Conservation (phyloP, 1,140 invertebrate species). For the Gryllus bimaculatus region DNA sequence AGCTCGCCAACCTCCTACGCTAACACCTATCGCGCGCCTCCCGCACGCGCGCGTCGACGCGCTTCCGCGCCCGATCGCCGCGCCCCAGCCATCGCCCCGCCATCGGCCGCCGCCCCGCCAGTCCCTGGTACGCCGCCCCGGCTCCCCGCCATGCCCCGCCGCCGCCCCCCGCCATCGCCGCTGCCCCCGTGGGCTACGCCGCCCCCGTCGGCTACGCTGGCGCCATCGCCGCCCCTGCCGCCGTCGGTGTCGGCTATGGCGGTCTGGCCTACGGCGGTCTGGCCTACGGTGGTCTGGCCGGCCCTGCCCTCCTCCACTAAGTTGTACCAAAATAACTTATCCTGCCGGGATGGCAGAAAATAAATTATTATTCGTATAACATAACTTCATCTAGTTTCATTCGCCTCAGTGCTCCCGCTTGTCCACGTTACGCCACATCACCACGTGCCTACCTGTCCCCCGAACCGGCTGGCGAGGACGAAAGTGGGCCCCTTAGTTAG, state of each 20-base stretch:
- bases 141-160: too few species aligned
- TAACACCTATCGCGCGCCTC: neutral
- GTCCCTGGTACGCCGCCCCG: too few species aligned
- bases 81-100: too few species aligned
- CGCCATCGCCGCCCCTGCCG: conserved; percentile 25
- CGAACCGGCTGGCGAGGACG: too few species aligned
- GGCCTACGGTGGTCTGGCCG: conserved; percentile 23
- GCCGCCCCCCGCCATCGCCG: conserved; percentile 11
- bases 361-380: too few species aligned
- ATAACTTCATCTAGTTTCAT: too few species aligned
- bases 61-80: too few species aligned
- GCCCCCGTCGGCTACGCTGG: conserved; percentile 9
- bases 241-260: conserved; percentile 19
- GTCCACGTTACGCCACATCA: too few species aligned
- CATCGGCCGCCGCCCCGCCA: too few species aligned
- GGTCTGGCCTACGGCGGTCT: conserved; percentile 11
- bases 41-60: conserved; percentile 13
- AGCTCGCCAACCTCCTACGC: conserved; percentile 10
- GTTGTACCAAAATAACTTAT: neutral
- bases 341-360: neutral
- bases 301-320: conserved; percentile 32
- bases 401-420: too few species aligned
- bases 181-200: conserved; percentile 8
- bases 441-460: too few species aligned
- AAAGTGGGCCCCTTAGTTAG: too few species aligned